Conservation (phyloP, 1,140 invertebrate genomes). For the Apolygus lucorum region DNA sequence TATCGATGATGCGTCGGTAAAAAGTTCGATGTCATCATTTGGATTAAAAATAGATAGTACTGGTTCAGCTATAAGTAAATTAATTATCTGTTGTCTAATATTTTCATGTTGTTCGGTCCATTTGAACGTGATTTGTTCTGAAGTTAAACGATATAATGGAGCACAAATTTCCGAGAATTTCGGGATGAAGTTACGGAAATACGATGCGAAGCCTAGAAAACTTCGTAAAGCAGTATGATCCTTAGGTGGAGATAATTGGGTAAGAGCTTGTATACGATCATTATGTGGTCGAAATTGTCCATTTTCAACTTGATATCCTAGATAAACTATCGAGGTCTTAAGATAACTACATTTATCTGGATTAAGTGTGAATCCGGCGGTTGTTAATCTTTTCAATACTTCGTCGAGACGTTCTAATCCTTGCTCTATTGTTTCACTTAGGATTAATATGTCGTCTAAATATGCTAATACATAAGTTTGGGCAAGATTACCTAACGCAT, state of each 20-base stretch:
- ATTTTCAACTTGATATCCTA: slow-evolving; percentile 33
- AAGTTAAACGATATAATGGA: slow-evolving; percentile 30
- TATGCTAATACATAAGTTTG: background rate
- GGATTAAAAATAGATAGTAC: slow-evolving; percentile 38
- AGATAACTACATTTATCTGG: slow-evolving; percentile 36
- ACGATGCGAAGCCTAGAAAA: slow-evolving; percentile 34
- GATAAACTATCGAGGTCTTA: slow-evolving; percentile 33
- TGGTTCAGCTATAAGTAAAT: too few relatives aligned
- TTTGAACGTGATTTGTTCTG: background rate
- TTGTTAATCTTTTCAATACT: slow-evolving; percentile 15
- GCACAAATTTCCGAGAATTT: slow-evolving; percentile 32
- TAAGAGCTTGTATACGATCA: slow-evolving; percentile 28
- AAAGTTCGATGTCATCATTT: slow-evolving; percentile 8
- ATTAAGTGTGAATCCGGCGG: slow-evolving; percentile 24
- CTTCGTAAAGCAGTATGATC: slow-evolving; percentile 34
- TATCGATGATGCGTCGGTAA: background rate
- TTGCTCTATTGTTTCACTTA: slow-evolving; percentile 17
- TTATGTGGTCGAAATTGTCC: slow-evolving; percentile 30
- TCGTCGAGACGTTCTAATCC: background rate
- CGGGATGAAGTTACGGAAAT: slow-evolving; percentile 36
- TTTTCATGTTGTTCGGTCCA: slow-evolving; percentile 1
- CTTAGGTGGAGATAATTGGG: slow-evolving; percentile 28
- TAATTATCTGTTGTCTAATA: background rate
- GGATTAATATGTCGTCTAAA: background rate
- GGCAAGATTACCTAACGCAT: background rate